phyloP scores from a whole-genome alignment of 2,888 invertebrate species.

The Agonopterix heracliana region DNA sequence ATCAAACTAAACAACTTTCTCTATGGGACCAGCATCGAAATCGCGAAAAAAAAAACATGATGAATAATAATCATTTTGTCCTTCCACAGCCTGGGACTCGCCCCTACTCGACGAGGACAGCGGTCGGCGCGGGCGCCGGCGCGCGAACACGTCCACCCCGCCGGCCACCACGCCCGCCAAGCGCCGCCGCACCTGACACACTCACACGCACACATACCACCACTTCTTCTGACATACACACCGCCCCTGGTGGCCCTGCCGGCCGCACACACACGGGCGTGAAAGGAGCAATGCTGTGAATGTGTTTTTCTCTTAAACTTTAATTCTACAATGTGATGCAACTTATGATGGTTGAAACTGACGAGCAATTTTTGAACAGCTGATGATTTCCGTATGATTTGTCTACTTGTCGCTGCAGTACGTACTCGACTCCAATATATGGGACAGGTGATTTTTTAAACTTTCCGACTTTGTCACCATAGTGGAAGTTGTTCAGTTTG shows the following conservation, averaged over 20 bases:
- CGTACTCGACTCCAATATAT: too few species aligned
- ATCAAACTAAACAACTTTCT: too few species aligned
- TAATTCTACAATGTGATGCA: not conserved
- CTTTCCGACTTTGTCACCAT: too few species aligned
- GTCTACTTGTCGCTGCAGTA: too few species aligned
- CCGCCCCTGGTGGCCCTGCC: constrained; percentile 1
- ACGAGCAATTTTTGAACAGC: too few species aligned
- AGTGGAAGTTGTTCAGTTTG: too few species aligned
- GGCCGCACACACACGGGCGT: not conserved
- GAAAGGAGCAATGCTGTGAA: constrained; percentile 1
- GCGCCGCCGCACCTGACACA: constrained; percentile 58
- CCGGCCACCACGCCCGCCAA: constrained; percentile 58
- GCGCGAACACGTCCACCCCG: constrained; percentile 58
- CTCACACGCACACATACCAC: constrained; percentile 38
- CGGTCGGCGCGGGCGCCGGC: constrained; percentile 52
- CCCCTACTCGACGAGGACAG: constrained; percentile 54
- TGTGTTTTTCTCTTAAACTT: constrained; percentile 2
- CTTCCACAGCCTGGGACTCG: constrained; percentile 48
- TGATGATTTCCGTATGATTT: too few species aligned
- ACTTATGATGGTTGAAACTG: not conserved
- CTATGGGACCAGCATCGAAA: too few species aligned
- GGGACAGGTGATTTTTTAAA: too few species aligned
- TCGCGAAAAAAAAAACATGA: too few species aligned
- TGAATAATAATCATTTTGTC: too few species aligned
- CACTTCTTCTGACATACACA: constrained; percentile 53